Percentiles rank a stretch among this genome's conserved stretches.
Conservation (phyloP, 1,140 invertebrate species). For the Periplaneta americana region DNA sequence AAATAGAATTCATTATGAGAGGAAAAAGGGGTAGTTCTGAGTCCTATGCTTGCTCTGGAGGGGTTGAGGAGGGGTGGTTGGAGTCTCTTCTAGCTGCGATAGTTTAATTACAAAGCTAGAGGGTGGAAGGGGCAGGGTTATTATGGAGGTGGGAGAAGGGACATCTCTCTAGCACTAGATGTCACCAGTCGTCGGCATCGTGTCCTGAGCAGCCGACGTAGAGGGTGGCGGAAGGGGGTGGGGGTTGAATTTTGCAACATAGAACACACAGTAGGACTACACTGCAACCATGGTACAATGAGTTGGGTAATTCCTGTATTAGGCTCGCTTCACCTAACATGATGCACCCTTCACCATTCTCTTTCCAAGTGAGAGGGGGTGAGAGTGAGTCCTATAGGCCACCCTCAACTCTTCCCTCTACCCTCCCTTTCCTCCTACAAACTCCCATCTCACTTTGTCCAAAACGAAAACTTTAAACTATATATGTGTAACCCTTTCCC, state of each 20-base stretch:
- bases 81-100: not conserved
- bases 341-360: not conserved
- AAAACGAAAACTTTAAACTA: not conserved
- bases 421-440: too few species aligned
- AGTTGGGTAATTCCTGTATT: not conserved
- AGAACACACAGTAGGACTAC: not conserved
- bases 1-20: not conserved
- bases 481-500: not conserved
- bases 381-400: not conserved
- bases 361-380: not conserved
- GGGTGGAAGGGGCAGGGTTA: not conserved
- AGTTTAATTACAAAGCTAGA: not conserved
- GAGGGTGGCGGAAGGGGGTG: not conserved
- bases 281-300: not conserved
- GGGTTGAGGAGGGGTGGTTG: too few species aligned
- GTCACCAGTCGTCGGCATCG: not conserved
- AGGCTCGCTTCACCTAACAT: not conserved
- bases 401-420: not conserved
- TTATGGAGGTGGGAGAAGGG: not conserved
- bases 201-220: not conserved
- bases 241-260: not conserved
- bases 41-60: not conserved
- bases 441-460: not conserved
- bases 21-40: not conserved
- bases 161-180: not conserved